These are phyloP conservation scores for Sthenelais limicola DNA, from an alignment of 2,888 invertebrate species.

Conservation along the genomic window DNA sequence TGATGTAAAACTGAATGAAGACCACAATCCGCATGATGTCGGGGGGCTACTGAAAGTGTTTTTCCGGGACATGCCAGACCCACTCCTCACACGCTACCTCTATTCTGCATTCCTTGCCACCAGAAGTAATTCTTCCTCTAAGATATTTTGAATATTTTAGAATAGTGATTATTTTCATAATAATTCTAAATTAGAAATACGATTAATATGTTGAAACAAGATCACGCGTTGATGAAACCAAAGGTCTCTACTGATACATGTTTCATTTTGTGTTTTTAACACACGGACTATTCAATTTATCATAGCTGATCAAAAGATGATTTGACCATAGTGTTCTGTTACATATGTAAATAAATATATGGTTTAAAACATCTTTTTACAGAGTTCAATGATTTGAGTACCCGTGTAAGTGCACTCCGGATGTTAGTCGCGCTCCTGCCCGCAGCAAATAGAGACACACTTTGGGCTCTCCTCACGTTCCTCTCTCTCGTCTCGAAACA, in stretches of 20 bases:
- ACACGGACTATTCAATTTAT: no score
- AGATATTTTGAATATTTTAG: background rate
- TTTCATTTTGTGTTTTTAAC: no score
- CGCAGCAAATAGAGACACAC: constrained; percentile 89
- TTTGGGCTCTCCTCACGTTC: constrained; percentile 86
- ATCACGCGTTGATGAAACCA: no score
- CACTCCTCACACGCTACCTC: constrained; percentile 89
- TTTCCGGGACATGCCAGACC: constrained; percentile 92
- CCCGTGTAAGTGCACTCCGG: constrained; percentile 86
- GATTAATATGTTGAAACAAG: no score
- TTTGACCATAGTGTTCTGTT: no score
- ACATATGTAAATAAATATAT: no score
- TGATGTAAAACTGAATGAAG: constrained; percentile 78
- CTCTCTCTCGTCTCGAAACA: constrained; percentile 84
- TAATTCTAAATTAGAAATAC: no score
- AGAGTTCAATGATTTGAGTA: constrained; percentile 37
- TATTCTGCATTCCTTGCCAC: constrained; percentile 92
- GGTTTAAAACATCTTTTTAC: no score
- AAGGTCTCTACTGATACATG: no score
- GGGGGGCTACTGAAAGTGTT: constrained; percentile 94
- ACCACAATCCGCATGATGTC: constrained; percentile 93
- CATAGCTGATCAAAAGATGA: background rate
- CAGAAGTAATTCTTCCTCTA: constrained; percentile 91
- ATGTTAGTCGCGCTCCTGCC: constrained; percentile 89
- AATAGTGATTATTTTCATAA: no score